Evolutionary conservation across 2,888 invertebrate species (phyloP), one percentile per base, ranked within the genome.

Genomic region (Orthosia incerta): DNA sequence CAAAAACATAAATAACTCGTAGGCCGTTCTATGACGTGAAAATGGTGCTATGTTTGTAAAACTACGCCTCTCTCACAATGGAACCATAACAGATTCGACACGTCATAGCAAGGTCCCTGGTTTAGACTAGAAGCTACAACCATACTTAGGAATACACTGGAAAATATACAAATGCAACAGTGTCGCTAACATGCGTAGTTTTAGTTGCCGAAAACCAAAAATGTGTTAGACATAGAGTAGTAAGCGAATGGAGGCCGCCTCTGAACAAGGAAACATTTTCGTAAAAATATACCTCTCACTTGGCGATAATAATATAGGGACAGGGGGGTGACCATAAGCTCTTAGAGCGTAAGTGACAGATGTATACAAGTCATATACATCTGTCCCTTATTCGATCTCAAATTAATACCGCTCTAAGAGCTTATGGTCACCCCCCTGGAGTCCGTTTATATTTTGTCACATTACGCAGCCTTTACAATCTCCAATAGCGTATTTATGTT

Each of bases 141-240:
- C 31, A 65, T 60, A 62, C 59, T 46, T 59, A 31, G 16, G 7
- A 55, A 65, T 18, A 55, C 12, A 48, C 46, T 57, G 39, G 18
- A 48, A 64, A 20, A n/a, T 15, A 56, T 64, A 15, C 11, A 46
- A 57, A 66, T 51, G 48, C 60, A 66, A 70, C 71, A 71, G 75
- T 82, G 71, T 79, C 79, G 79, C 48, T 78, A 82, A 74, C 83
- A 82, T 85, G 86, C 85, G 51, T 61, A 65, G 55, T 61, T 48
- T 56, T 31, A 59, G 23, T 53, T 0, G 46, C 61, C 51, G 57
- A 56, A 59, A 62, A 53, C 20, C 20, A 55, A 80, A 46, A 11
- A 45, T 63, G 26, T 39, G 39, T 39, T 39, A 1, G 20, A 45
- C 45, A 63, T 31, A 53, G 51, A 79, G 66, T 63, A 73, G 66